phyloP scores from a whole-genome alignment of 2,888 invertebrate genomes.

The Odontomyia ornata region DNA sequence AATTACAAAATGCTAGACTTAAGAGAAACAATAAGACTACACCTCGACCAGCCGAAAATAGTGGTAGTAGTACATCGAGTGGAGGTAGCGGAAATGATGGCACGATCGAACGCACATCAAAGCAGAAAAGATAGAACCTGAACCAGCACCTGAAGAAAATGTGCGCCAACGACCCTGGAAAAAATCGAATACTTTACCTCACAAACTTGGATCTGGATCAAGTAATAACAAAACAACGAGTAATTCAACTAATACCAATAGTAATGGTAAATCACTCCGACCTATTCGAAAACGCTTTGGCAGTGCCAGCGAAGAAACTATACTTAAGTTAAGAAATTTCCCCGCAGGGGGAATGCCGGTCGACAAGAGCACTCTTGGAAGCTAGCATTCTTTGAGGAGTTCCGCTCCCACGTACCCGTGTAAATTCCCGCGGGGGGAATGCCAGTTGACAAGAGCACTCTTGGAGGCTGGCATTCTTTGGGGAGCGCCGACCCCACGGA shows the following conservation, averaged over 20 bases:
- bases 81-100: too few relatives aligned
- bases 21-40: constrained; percentile 73
- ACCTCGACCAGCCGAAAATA: constrained; percentile 72
- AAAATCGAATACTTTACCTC: constrained; percentile 76
- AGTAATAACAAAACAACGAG: constrained; percentile 62
- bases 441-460: too few relatives aligned
- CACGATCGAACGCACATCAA: constrained; percentile 68
- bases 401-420: too few relatives aligned
- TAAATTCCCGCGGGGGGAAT: too few relatives aligned
- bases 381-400: too few relatives aligned
- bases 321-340: constrained; percentile 77
- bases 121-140: constrained; percentile 74
- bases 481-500: too few relatives aligned
- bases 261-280: constrained; percentile 78
- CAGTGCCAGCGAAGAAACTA: constrained; percentile 88
- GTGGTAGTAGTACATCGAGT: constrained; percentile 79
- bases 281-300: constrained; percentile 86
- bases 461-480: too few relatives aligned
- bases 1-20: constrained; percentile 85
- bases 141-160: too few relatives aligned
- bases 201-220: constrained; percentile 70
- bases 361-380: too few relatives aligned
- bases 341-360: too few relatives aligned
- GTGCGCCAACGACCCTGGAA: constrained; percentile 70
- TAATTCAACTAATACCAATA: constrained; percentile 63